phyloP scores from a whole-genome alignment of 2,113 vertebrate species.

The Crotalus helleri region DNA sequence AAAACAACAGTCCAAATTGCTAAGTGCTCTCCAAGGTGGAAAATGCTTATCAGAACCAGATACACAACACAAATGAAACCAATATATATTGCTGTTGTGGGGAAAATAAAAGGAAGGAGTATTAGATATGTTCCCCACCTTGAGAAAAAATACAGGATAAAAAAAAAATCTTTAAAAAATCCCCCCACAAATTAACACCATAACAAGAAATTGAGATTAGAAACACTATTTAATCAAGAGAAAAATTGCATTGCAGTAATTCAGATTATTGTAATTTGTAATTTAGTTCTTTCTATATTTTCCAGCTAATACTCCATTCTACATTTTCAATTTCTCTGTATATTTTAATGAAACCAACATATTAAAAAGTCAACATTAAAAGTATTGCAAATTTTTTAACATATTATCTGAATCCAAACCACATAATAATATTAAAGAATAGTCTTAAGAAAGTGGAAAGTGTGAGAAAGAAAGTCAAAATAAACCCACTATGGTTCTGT shows the following conservation, averaged over 20 bases:
- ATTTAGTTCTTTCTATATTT: conserved; percentile 1
- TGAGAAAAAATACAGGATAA: background rate
- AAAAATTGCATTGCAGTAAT: conserved; percentile 23
- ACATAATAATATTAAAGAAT: background rate
- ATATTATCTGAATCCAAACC: background rate
- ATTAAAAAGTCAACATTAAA: conserved; percentile 4
- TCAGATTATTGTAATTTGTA: conserved; percentile 39
- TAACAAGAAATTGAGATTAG: conserved; percentile 23
- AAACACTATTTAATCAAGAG: conserved; percentile 18
- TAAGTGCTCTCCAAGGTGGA: conserved; percentile 1
- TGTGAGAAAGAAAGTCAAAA: too few relatives aligned
- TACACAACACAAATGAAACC: conserved; percentile 22
- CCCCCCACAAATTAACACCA: too few relatives aligned
- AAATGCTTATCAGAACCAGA: conserved; percentile 44
- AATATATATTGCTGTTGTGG: background rate
- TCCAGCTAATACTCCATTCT: conserved; percentile 31
- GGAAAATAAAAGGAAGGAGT: background rate
- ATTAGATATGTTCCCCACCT: background rate
- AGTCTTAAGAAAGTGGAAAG: too few relatives aligned
- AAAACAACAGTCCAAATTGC: background rate
- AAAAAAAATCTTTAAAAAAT: background rate
- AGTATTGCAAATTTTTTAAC: conserved; percentile 34
- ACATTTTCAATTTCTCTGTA: conserved; percentile 26
- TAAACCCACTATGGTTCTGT: too few relatives aligned
- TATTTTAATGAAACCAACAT: background rate